Percentiles rank a stretch among this genome's conserved stretches.
Evolutionary conservation across 2,113 vertebrate species (phyloP).

Genomic region (Chamaea fasciata): DNA sequence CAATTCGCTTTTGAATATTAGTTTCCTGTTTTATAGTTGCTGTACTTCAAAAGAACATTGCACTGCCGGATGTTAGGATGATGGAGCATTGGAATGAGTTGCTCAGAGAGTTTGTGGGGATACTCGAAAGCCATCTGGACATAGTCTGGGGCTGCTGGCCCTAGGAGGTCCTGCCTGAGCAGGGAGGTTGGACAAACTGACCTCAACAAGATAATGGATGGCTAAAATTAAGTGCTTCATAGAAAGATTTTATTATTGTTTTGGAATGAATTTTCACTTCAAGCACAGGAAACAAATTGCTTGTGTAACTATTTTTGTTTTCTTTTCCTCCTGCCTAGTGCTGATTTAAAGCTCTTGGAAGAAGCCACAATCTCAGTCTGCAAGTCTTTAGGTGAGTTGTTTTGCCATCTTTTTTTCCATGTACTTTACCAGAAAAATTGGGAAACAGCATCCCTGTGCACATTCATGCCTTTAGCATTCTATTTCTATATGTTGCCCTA

Average conservation of each 20-base stretch:
- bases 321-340: constrained; percentile 61
- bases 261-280: background rate
- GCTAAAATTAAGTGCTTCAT: background rate
- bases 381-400: constrained; percentile 85
- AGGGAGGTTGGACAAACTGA: background rate
- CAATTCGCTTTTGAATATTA: background rate
- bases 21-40: background rate
- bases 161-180: background rate
- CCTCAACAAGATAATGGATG: background rate
- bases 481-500: background rate
- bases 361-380: constrained; percentile 89
- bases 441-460: background rate
- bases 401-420: background rate
- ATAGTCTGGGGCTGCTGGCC: background rate
- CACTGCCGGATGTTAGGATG: background rate
- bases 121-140: background rate
- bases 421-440: background rate
- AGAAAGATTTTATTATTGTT: background rate
- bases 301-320: background rate
- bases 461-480: background rate
- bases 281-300: background rate
- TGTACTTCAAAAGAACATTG: background rate
- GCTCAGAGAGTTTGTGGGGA: background rate
- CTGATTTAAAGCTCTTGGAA: constrained; percentile 90
- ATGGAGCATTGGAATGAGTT: accelerated